Evolutionary conservation across 2,888 invertebrate species (phyloP).

Genomic region (Colostygia pectinataria): DNA sequence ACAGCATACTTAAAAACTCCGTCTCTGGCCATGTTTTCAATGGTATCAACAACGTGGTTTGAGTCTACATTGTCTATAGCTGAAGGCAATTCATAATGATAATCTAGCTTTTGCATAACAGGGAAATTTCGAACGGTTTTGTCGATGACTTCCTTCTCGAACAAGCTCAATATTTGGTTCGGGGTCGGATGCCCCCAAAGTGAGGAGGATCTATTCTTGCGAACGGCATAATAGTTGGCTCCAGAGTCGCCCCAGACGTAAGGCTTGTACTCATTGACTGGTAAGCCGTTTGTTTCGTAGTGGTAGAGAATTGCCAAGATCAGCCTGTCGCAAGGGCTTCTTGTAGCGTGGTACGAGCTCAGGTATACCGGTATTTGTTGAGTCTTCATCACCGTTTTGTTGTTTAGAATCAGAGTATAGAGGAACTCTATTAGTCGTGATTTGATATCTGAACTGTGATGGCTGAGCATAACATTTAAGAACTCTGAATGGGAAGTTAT

Average conservation of each 20-base stretch:
- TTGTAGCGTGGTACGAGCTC: slow-evolving; percentile 90
- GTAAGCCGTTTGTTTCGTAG: slow-evolving; percentile 87
- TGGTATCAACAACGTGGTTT: slow-evolving; percentile 39
- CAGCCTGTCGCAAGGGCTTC: slow-evolving; percentile 86
- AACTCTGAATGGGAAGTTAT: slow-evolving; percentile 90
- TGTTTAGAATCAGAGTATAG: slow-evolving; percentile 83
- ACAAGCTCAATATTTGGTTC: slow-evolving; percentile 87
- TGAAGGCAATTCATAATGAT: slow-evolving; percentile 60
- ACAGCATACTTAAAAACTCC: slow-evolving; percentile 41
- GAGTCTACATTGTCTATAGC: slow-evolving; percentile 38
- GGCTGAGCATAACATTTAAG: slow-evolving; percentile 85
- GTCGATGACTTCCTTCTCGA: slow-evolving; percentile 85
- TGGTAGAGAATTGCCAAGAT: slow-evolving; percentile 86
- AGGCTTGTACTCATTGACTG: slow-evolving; percentile 87
- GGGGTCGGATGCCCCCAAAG: slow-evolving; percentile 88
- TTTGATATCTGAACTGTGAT: slow-evolving; percentile 75
- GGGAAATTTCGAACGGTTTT: slow-evolving; percentile 89
- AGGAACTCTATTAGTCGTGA: slow-evolving; percentile 86
- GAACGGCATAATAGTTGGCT: slow-evolving; percentile 88
- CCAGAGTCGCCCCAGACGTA: slow-evolving; percentile 93
- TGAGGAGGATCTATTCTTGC: slow-evolving; percentile 77
- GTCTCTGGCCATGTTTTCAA: slow-evolving; percentile 49
- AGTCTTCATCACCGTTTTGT: slow-evolving; percentile 85
- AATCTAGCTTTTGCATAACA: slow-evolving; percentile 82
- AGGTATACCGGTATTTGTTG: slow-evolving; percentile 89